Base-by-base conservation (phyloP, 2,888 invertebrate species). In the Trichogramma evanescens region DNA sequence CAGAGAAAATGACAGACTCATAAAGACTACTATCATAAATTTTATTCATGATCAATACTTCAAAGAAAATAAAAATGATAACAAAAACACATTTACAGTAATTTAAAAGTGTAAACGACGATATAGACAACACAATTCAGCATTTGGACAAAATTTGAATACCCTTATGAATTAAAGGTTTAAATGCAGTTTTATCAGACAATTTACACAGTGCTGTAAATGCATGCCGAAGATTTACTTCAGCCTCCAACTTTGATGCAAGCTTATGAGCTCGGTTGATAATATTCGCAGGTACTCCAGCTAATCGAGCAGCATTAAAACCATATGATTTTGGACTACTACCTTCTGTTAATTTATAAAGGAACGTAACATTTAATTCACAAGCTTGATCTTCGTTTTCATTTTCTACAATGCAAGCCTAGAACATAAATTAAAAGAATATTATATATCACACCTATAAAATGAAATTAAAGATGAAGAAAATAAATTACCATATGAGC, bases 291-390 rank as follows among this genome's bases (percentile, higher is more conserved):
- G 92, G 89, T 64, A 97, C 83, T 7, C 95, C 94, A 6, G 97
- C 98, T 58, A 99, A 81, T 57, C 91, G 86, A 0, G 99, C 99
- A 1, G 95, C 98, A 80, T 98, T 96, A 78, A 99, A 99, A 1
- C 99, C 99, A 78, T 97, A 97, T 0, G 97, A 98, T 76, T 97
- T 96, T 0, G 97, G 96, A 78, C 97, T 97, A 0, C 92, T 88
- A 0, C 98, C 98, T 0, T 86, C 82, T 0, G 86, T 84, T 66
- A 99, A 83, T 77, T 95, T 95, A 81, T 99, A 99, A 38, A 99
- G 82, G 81, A 99, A 97, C 0, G 95, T 95, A n/a, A 98, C 93
- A 0, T 89, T 91, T 76, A 97, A 96, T 72, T 93, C 86, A 0
- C 89, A 88, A 4, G 92, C 88, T 13, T 87, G 86, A 56, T 87